Base-by-base conservation (phyloP, 1,140 invertebrate species). In the Hyphantria cunea region DNA sequence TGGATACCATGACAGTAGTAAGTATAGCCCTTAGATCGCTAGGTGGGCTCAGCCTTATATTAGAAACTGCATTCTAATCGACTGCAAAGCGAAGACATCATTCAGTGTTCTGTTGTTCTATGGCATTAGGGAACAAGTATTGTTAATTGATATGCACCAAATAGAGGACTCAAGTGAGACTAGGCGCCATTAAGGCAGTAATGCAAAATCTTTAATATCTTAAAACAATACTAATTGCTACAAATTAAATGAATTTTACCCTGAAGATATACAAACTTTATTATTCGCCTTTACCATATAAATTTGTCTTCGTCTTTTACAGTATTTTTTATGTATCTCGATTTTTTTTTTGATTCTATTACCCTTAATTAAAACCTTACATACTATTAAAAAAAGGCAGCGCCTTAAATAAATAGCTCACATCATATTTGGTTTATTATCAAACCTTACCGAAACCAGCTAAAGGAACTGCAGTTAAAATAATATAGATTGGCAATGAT, bases 91-190 rank as follows among this genome's bases (percentile, higher is more conserved):
- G 34, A 34, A 15, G 48, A 33, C 37, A 42, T 31, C 42, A 48
- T 44, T 34, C 53, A 45, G 59, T n/a, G n/a, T 51, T 41, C 59
- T 64, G 17, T 60, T 68, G 59, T 39, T 33, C 34, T 33, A 42
- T 45, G 58, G 54, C 49, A 70, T 68, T 70, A 62, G 70, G 78
- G 78, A 80, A 68, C 78, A 80, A 80, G 54, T 70, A 71, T 67
- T 68, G 50, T 74, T 67, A 70, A 65, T 44, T 68, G 64, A 63
- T 15, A 76, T 67, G 68, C 69, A 74, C 73, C 78, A 70, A 76
- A 64, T 66, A 54, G 54, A 60, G 67, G 52, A 70, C 69, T 69
- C 72, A 73, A 80, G 72, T 75, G 74, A 80, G 74, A 76, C 53
- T 77, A 75, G 70, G 65, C 31, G 68, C 58, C 73, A 61, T 1